phyloP scores from a whole-genome alignment of 2,888 invertebrate species.

The Sinodicranocentrus sp. region DNA sequence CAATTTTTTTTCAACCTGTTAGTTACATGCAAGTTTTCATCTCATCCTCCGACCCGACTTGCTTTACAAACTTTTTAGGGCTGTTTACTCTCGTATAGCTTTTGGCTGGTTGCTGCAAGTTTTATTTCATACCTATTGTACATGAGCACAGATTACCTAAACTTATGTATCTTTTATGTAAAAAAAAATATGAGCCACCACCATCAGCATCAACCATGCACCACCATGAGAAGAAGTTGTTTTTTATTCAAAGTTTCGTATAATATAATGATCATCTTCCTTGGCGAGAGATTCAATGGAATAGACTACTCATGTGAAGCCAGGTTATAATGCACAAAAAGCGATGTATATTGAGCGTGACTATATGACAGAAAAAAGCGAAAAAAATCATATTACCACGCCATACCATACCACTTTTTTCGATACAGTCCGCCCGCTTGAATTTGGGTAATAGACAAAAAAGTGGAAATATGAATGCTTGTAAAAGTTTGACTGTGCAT shows the following conservation, averaged over 20 bases:
- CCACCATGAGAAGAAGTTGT: slow-evolving; percentile 43
- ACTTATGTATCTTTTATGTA: slow-evolving; percentile 43
- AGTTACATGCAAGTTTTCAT: neutral
- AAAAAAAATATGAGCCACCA: slow-evolving; percentile 46
- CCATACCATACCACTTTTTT: slow-evolving; percentile 10
- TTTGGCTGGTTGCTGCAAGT: neutral
- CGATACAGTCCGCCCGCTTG: slow-evolving; percentile 8
- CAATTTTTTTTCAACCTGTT: slow-evolving; percentile 20
- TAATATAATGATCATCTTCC: slow-evolving; percentile 19
- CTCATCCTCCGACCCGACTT: neutral
- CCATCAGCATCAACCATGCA: slow-evolving; percentile 40
- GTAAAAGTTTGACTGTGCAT: slow-evolving; percentile 24
- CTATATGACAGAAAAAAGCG: slow-evolving; percentile 15
- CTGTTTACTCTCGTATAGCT: neutral
- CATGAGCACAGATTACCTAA: neutral
- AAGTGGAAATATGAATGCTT: slow-evolving; percentile 53
- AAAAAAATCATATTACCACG: slow-evolving; percentile 9
- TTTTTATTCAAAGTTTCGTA: slow-evolving; percentile 27
- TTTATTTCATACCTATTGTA: no score
- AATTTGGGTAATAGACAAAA: slow-evolving; percentile 39
- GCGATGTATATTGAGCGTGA: slow-evolving; percentile 9
- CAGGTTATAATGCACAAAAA: slow-evolving; percentile 21
- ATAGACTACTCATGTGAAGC: slow-evolving; percentile 40
- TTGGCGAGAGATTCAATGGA: slow-evolving; percentile 44
- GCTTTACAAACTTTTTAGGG: slow-evolving; percentile 17